Evolutionary conservation across 2,888 invertebrate species (phyloP).

Genomic region (Polia nebulosa): DNA sequence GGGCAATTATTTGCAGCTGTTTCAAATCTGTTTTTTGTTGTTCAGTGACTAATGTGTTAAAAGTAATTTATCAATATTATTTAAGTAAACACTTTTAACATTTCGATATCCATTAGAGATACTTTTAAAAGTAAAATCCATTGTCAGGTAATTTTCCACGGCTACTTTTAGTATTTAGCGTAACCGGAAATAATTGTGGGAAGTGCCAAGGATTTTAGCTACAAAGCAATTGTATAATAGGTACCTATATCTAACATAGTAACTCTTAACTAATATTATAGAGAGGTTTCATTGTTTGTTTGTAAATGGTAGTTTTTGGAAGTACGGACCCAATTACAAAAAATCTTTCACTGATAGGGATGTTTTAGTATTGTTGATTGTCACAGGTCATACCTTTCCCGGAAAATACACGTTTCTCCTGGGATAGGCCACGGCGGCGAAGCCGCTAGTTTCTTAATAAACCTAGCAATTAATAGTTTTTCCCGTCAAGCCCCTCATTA

Average conservation of each 20-base stretch:
- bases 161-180: slow-evolving; percentile 16
- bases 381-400: too few species aligned
- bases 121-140: slow-evolving; percentile 17
- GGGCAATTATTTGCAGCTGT: background rate
- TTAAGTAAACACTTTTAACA: background rate
- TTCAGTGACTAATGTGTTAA: background rate
- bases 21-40: background rate
- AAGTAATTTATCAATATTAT: slow-evolving; percentile 8
- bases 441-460: slow-evolving; percentile 13
- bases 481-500: too few species aligned
- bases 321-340: too few species aligned
- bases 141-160: slow-evolving; percentile 21
- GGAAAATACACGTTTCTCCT: too few species aligned
- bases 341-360: too few species aligned
- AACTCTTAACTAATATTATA: background rate
- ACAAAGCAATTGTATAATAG: background rate
- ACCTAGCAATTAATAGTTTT: slow-evolving; percentile 14
- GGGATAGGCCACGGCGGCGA: too few species aligned
- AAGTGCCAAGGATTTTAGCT: slow-evolving; percentile 43
- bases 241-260: background rate
- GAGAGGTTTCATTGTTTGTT: background rate
- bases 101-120: slow-evolving; percentile 11
- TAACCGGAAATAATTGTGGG: slow-evolving; percentile 41
- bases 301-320: too few species aligned
- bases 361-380: too few species aligned